These are phyloP conservation scores for Perognathus longimembris DNA, from an alignment of 2,113 vertebrate species.

Conservation along the genomic window DNA sequence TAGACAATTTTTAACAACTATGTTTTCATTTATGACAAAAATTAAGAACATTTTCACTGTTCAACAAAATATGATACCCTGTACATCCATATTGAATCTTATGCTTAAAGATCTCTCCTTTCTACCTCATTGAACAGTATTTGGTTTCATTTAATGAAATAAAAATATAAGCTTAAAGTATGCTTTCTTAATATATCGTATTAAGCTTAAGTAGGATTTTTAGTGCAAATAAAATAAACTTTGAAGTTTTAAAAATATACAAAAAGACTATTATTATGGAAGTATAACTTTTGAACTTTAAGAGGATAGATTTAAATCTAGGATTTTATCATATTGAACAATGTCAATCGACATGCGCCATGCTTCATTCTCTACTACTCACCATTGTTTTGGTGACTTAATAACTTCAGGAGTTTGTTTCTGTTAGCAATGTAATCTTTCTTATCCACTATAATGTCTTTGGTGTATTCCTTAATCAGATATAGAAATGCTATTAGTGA, in stretches of 20 bases:
- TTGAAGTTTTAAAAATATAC: not conserved
- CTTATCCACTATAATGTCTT: conserved; percentile 23
- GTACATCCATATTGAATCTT: not conserved
- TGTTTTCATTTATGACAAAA: conserved; percentile 33
- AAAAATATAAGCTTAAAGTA: not conserved
- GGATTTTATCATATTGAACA: not conserved
- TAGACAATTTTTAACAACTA: not conserved
- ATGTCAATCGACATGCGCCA: rapidly evolving
- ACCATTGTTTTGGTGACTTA: not conserved
- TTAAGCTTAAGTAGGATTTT: conserved; percentile 18
- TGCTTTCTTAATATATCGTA: not conserved
- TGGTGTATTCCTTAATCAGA: not conserved
- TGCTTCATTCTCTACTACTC: not conserved
- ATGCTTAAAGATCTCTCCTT: conserved; percentile 15
- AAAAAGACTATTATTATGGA: not conserved
- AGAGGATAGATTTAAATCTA: not conserved
- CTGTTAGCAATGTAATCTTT: conserved; percentile 16
- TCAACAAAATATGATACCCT: not conserved
- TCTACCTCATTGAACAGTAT: not conserved
- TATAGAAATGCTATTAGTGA: conserved; percentile 1
- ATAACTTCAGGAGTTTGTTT: conserved; percentile 41
- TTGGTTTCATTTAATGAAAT: conserved; percentile 58
- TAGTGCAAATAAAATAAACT: conserved; percentile 25
- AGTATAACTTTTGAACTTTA: conserved; percentile 29
- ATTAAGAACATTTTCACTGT: not conserved